Base-by-base conservation (phyloP, 1,140 invertebrate species). In the Asbolus verrucosus region DNA sequence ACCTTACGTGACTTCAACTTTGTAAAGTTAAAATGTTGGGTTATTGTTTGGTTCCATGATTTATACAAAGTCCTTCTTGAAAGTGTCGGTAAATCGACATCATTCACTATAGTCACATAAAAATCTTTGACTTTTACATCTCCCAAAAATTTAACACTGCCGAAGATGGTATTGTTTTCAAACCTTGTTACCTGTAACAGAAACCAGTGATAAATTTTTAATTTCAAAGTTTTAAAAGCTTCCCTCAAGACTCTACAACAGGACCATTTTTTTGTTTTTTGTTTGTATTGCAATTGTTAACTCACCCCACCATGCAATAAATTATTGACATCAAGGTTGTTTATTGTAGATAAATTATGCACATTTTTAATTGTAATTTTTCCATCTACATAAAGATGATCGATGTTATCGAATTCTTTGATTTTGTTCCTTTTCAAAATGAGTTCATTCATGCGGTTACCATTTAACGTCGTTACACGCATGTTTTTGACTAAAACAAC, bases 401-500 rank as follows among this genome's bases (percentile, higher is more conserved):
- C 14, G 9, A 66, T 24, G 13, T 41, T 21, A 4, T 15, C 19
- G 24, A 39, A 11, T 9, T 39, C 41, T 4, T 41, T 21, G 0
- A 41, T 19, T 18, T 39, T 41, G 4, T 39, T 18, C 1, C 21
- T 6, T 39, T 63, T 38, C 9, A 11, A 15, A 19, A 24, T 39
- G 3, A 63, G 6, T 19, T 19, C 13, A 11, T 39, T 13, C 1
- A 63, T 39, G 8, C 21, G 6, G 2, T 67, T 33, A 6, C 50
- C 65, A 60, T 78, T 77, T 39, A 77, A 65, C 9, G 63, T 27
- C 13, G 19, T 65, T 0, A 72, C 68, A 18, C 59, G 39, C 8
- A 79, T 43, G 67, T 75, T 73, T 30, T 66, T 31, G 38, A 69
- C 76, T 79, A 27, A 72, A 78, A 73, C 6, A 43, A 27, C 24